phyloP scores from a whole-genome alignment of 2,797 vertebrate genomes.

The Chelidonichthys spinosus region DNA sequence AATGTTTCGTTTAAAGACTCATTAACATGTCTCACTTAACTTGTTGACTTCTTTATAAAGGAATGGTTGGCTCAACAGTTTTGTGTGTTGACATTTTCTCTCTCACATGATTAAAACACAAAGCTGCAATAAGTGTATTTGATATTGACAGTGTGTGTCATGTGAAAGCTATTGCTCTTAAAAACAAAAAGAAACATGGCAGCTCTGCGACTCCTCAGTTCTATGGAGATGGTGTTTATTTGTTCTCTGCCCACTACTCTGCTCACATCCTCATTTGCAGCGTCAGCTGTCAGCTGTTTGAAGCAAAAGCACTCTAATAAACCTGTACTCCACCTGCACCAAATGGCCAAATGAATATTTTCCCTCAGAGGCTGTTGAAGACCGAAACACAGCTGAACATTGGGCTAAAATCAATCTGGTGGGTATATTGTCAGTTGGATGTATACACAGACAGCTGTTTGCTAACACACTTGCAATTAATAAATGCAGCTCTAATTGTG shows the following conservation, averaged over 20 bases:
- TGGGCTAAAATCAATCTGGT: neutral
- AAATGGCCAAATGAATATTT: neutral
- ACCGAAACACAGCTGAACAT: neutral
- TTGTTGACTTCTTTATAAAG: conserved; percentile 25
- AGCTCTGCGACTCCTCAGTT: neutral
- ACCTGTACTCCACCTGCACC: neutral
- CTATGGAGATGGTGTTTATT: neutral
- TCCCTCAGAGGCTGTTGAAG: neutral
- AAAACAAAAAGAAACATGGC: neutral
- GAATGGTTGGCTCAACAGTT: conserved; percentile 11
- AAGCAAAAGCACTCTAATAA: neutral
- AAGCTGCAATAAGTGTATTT: neutral
- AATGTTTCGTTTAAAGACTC: conserved; percentile 12
- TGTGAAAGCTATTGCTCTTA: neutral
- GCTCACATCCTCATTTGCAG: neutral
- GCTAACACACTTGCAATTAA: no score
- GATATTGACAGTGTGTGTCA: neutral
- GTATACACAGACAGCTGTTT: no score
- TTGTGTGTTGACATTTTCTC: conserved; percentile 26
- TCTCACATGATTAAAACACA: neutral
- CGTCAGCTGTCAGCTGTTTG: neutral
- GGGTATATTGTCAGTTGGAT: neutral
- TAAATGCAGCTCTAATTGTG: neutral
- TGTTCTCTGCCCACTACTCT: neutral
- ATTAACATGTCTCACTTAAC: conserved; percentile 5